Conservation (phyloP, 2,113 vertebrate genomes). For the Siphamia tubifer region DNA sequence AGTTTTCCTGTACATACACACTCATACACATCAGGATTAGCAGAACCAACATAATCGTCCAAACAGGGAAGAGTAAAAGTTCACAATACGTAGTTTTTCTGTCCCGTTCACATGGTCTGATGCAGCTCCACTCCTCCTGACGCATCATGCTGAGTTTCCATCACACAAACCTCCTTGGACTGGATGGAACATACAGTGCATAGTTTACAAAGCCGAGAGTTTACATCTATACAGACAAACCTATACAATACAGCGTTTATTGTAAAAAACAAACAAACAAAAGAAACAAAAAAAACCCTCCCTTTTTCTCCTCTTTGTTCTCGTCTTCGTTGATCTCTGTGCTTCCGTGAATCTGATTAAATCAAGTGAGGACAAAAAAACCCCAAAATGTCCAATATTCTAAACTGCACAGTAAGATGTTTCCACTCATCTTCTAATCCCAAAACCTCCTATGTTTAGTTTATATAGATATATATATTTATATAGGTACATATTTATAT, state of each 20-base stretch:
- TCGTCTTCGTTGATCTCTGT: slow-evolving; percentile 58
- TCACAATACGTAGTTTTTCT: slow-evolving; percentile 27
- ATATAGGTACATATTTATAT: slow-evolving; percentile 13
- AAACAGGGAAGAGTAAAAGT: slow-evolving; percentile 51
- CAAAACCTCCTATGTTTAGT: slow-evolving; percentile 7
- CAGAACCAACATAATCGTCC: slow-evolving; percentile 45
- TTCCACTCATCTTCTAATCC: slow-evolving; percentile 18
- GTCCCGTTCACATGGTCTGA: neutral
- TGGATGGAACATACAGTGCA: slow-evolving; percentile 82
- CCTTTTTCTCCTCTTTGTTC: slow-evolving; percentile 58
- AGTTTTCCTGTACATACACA: slow-evolving; percentile 45
- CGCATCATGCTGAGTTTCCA: slow-evolving; percentile 70
- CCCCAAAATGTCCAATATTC: neutral
- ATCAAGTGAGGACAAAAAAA: neutral
- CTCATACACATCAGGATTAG: slow-evolving; percentile 7
- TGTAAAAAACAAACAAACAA: too few relatives aligned
- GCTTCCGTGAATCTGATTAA: slow-evolving; percentile 26
- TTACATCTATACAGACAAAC: slow-evolving; percentile 67
- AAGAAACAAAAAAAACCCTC: slow-evolving; percentile 6
- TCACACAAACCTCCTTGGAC: slow-evolving; percentile 54
- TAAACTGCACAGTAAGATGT: slow-evolving; percentile 27
- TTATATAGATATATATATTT: slow-evolving; percentile 13
- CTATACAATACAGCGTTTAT: slow-evolving; percentile 61
- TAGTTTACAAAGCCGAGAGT: slow-evolving; percentile 82
- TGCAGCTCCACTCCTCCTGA: slow-evolving; percentile 32